Base-by-base conservation (phyloP, 2,888 invertebrate genomes). In the Cataglyphis rosenhaueri region DNA sequence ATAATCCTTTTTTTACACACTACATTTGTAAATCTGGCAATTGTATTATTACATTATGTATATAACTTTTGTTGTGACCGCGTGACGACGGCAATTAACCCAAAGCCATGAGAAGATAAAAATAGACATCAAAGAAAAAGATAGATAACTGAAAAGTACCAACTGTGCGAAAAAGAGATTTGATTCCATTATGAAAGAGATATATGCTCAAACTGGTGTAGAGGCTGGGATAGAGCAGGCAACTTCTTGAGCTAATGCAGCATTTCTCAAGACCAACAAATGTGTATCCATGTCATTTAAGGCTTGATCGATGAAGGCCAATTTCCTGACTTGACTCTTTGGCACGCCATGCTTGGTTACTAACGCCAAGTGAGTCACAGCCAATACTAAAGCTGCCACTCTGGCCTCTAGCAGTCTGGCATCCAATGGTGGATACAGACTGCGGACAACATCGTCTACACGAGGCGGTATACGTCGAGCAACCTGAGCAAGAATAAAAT, bases 391-490 rank as follows among this genome's bases (percentile, higher is more conserved):
- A 18, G 97, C 96, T 41, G 96, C 96, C 59, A 96, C 96, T 89
- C 97, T 95, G 0, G 97, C 97, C 93, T 97, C 97, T 84, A 97
- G 93, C 6, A 97, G 94, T 55, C 96, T 95, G 0, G 96, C 96
- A 93, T 97, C 97, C 86, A 97, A 93, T 6, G 97, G 97, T 18
- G 97, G 97, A 92, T 97, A 97, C 96, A 97, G 96, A 84, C 96
- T 96, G 82, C 96, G 94, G 0, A 97, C 96, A 86, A 97, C 96
- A 91, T 97, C 97, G 92, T 97, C 97, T 1, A 97, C 97, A 62
- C 97, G 95, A 21, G 96, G 96, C 66, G 96, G 96, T 88, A 97
- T 96, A 86, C 96, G 95, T 89, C 96, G 95, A 4, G 97, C 97
- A 81, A 96, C 95, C 95, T 96, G 89, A 21, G 52, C 12, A 75